phyloP scores from a whole-genome alignment of 2,113 vertebrate species.

The Lampris incognitus region DNA sequence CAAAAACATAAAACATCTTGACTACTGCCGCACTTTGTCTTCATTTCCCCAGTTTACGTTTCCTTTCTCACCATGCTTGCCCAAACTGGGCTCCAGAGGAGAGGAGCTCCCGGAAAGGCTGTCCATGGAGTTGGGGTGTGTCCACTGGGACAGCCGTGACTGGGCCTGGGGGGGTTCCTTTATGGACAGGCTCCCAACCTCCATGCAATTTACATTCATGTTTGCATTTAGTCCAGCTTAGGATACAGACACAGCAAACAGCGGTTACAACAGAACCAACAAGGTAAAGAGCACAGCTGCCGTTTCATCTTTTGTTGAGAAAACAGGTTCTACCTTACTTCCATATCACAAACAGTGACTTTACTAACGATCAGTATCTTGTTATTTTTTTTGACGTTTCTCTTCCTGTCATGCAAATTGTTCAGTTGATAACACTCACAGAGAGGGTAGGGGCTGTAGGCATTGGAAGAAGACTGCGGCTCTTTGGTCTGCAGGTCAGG shows the following conservation, averaged over 20 bases:
- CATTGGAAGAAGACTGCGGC: slow-evolving; percentile 93
- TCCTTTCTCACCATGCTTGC: slow-evolving; percentile 89
- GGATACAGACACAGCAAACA: slow-evolving; percentile 20
- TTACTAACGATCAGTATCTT: too few relatives aligned
- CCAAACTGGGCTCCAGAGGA: slow-evolving; percentile 91
- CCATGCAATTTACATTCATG: slow-evolving; percentile 97
- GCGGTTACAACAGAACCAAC: slow-evolving; percentile 9
- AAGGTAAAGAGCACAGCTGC: not conserved
- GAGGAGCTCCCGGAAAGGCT: slow-evolving; percentile 91
- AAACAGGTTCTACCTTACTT: too few relatives aligned
- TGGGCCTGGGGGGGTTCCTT: slow-evolving; percentile 97
- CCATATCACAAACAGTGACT: not conserved
- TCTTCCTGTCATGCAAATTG: not conserved
- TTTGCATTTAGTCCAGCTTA: slow-evolving; percentile 94
- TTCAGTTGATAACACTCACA: slow-evolving; percentile 80
- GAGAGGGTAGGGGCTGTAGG: slow-evolving; percentile 93
- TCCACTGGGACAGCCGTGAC: slow-evolving; percentile 98
- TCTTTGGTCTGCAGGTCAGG: slow-evolving; percentile 99
- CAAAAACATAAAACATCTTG: too few relatives aligned
- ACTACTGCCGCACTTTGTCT: not conserved
- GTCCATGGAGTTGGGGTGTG: slow-evolving; percentile 95
- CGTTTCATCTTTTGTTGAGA: not conserved
- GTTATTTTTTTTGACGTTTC: not conserved
- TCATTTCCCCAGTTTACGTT: not conserved
- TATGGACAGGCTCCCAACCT: slow-evolving; percentile 91